Percentiles rank a stretch among this genome's conserved stretches.
Evolutionary conservation across 2,888 invertebrate genomes (phyloP).

Genomic region (Eucera pruinosa): DNA sequence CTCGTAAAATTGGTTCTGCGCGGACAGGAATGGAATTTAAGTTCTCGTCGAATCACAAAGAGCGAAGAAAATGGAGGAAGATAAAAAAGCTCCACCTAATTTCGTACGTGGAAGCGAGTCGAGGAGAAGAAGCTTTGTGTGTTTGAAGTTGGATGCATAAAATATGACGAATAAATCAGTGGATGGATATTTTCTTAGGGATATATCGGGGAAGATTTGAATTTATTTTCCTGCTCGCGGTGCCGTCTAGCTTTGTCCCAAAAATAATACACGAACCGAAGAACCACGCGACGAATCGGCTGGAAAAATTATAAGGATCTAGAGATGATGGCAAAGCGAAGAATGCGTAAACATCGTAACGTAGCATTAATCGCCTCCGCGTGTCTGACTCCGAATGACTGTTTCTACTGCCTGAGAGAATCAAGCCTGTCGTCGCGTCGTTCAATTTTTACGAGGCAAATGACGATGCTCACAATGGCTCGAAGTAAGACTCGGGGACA

Average conservation of each 20-base stretch:
- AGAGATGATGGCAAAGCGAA: not conserved
- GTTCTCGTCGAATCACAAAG: not conserved
- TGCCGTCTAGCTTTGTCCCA: not conserved
- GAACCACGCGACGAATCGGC: not conserved
- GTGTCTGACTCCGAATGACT: not conserved
- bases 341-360: constrained; percentile 46
- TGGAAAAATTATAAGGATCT: constrained; percentile 7
- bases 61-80: too few species aligned
- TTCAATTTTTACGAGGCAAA: too few species aligned
- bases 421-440: not conserved
- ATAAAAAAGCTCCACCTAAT: constrained; percentile 39
- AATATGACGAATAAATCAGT: not conserved
- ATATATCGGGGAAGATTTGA: not conserved
- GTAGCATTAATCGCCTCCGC: not conserved
- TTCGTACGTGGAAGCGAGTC: not conserved
- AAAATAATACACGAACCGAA: not conserved
- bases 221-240: not conserved
- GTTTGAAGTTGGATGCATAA: not conserved
- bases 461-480: too few species aligned
- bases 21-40: constrained; percentile 27
- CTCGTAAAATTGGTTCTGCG: constrained; percentile 16
- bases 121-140: not conserved
- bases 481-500: too few species aligned
- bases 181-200: constrained; percentile 5
- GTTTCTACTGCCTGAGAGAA: not conserved